Percentiles rank a stretch among this genome's conserved stretches.
phyloP scores from a whole-genome alignment of 2,113 vertebrate genomes.

The Anser cygnoides region DNA sequence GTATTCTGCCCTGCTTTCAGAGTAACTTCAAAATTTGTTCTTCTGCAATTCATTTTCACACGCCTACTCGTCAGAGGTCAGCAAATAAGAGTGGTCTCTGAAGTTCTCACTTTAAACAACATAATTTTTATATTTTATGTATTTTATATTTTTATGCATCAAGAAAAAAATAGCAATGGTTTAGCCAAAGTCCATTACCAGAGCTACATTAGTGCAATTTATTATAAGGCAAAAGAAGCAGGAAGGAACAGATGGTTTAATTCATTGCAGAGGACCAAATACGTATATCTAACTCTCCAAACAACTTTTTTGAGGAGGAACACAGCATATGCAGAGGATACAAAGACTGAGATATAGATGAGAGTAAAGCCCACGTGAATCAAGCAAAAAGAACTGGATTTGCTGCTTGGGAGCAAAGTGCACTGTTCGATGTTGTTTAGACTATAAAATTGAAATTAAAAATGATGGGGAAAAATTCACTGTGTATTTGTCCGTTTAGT shows the following conservation, averaged over 20 bases:
- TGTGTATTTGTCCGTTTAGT: background rate
- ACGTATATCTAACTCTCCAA: background rate
- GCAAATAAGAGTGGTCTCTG: background rate
- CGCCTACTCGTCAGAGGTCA: background rate
- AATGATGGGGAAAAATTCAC: rapidly evolving
- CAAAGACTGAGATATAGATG: background rate
- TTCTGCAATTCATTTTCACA: background rate
- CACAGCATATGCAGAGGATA: background rate
- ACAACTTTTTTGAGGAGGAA: background rate
- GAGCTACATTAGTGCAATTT: background rate
- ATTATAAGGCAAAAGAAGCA: background rate
- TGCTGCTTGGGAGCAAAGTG: background rate
- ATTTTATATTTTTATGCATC: background rate
- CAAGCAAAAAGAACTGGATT: background rate
- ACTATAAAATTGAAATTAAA: background rate
- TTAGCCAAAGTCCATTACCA: background rate
- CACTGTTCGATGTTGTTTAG: background rate
- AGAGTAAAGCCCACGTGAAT: background rate
- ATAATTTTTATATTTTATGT: background rate
- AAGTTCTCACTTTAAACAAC: background rate
- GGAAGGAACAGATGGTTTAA: background rate
- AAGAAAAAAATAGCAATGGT: background rate
- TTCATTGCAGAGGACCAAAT: background rate
- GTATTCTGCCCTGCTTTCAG: background rate
- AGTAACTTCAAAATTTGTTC: background rate